Evolutionary conservation across 2,113 vertebrate species (phyloP).

Genomic region (Helogale parvula): DNA sequence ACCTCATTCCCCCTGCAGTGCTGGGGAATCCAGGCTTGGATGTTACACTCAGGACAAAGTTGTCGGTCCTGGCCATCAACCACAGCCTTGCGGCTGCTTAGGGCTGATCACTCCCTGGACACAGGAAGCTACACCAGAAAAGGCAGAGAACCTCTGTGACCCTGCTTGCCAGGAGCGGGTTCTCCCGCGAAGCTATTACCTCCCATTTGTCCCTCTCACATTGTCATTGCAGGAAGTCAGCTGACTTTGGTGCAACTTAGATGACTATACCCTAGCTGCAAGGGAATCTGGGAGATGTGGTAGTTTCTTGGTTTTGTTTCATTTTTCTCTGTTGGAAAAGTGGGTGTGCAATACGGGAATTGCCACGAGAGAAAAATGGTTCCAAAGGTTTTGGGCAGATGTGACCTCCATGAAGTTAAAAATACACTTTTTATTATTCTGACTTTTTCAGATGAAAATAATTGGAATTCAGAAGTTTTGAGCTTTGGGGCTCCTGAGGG

Average conservation of each 20-base stretch:
- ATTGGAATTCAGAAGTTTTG: background rate
- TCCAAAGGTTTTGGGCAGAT: background rate
- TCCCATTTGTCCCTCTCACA: background rate
- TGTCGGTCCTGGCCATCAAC: no score
- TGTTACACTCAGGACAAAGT: background rate
- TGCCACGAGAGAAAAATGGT: background rate
- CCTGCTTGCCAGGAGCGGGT: no score
- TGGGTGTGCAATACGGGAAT: no score
- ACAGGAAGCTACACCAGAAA: rapidly evolving
- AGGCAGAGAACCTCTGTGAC: background rate
- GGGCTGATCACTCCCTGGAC: rapidly evolving
- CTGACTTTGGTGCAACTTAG: background rate
- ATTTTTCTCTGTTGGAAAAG: background rate
- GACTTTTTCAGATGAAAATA: background rate
- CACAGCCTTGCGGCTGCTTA: rapidly evolving
- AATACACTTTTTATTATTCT: background rate
- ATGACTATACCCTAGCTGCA: background rate
- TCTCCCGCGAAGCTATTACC: background rate
- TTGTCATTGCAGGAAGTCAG: background rate
- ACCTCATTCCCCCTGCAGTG: background rate
- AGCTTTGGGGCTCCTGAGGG: no score
- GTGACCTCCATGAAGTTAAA: background rate
- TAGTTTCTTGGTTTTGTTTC: background rate
- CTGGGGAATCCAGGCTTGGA: background rate
- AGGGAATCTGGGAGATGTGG: background rate